These are phyloP conservation scores for Macrosoma leucophasiata DNA, from an alignment of 2,888 invertebrate species.

Conservation along the genomic window DNA sequence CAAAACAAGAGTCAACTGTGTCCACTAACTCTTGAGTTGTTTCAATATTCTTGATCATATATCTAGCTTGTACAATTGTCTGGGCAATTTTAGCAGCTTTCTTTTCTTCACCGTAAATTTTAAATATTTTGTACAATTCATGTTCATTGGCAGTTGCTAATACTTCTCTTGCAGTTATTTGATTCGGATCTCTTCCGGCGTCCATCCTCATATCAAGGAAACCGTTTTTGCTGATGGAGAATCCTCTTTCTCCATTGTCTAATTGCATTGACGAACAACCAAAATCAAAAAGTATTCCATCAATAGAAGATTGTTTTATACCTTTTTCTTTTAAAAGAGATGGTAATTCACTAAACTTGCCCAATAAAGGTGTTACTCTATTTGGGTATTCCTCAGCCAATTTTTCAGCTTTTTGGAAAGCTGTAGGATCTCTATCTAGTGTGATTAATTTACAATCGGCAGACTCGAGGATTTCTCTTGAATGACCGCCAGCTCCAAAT, in stretches of 20 bases:
- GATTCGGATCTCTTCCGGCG: constrained; percentile 79
- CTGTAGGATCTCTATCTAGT: constrained; percentile 91
- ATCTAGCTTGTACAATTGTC: constrained; percentile 89
- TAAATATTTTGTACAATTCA: constrained; percentile 89
- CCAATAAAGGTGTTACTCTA: constrained; percentile 86
- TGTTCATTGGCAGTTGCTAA: constrained; percentile 85
- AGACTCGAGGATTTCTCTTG: constrained; percentile 81
- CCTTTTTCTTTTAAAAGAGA: constrained; percentile 75
- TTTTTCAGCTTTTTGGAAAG: constrained; percentile 79
- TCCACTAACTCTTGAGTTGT: constrained; percentile 90
- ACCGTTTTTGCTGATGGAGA: constrained; percentile 89
- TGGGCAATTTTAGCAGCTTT: constrained; percentile 90
- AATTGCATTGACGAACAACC: constrained; percentile 98
- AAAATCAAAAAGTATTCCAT: constrained; percentile 93
- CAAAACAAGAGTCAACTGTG: constrained; percentile 79
- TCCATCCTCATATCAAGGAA: constrained; percentile 98
- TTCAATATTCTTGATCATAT: constrained; percentile 82
- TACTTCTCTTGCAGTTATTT: constrained; percentile 91
- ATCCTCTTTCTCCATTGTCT: constrained; percentile 87
- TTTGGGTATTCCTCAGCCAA: constrained; percentile 81
- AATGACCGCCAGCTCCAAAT: constrained; percentile 96
- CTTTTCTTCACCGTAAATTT: constrained; percentile 94
- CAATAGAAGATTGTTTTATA: constrained; percentile 80
- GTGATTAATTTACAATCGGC: constrained; percentile 83
- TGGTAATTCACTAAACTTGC: constrained; percentile 92